These are phyloP conservation scores for Ctena decussata DNA, from an alignment of 2,888 invertebrate species.

Conservation along the genomic window DNA sequence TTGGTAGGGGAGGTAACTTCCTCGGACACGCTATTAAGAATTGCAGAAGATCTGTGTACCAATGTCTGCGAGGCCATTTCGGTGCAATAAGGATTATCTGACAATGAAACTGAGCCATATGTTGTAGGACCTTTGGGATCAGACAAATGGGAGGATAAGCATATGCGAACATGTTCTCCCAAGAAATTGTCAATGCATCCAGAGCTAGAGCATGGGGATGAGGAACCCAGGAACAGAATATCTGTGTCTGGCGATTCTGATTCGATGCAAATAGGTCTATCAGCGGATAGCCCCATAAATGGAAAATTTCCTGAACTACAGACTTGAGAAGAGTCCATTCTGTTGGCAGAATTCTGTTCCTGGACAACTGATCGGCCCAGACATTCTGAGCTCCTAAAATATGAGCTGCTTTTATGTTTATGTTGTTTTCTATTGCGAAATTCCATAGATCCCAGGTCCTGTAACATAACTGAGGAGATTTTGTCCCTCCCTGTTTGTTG, in stretches of 20 bases:
- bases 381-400: constrained; percentile 22
- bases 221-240: constrained; percentile 48
- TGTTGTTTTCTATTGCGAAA: neutral
- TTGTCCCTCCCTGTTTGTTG: constrained; percentile 51
- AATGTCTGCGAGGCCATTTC: constrained; percentile 39
- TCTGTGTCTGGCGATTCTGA: constrained; percentile 24
- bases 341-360: constrained; percentile 13
- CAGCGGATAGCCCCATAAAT: neutral
- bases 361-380: constrained; percentile 30
- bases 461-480: constrained; percentile 37
- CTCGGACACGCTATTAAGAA: constrained; percentile 32
- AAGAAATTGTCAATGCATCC: constrained; percentile 54
- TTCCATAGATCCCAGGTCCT: constrained; percentile 36
- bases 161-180: constrained; percentile 52
- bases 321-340: constrained; percentile 35
- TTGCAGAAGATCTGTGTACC: constrained; percentile 42
- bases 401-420: constrained; percentile 35
- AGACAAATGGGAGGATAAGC: constrained; percentile 52
- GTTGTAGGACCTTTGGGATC: constrained; percentile 45
- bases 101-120: constrained; percentile 22
- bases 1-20: constrained; percentile 22
- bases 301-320: constrained; percentile 23
- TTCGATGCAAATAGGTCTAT: constrained; percentile 50
- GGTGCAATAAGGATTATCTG: constrained; percentile 48
- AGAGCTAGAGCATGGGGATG: constrained; percentile 35